phyloP scores from a whole-genome alignment of 2,113 vertebrate genomes.

The Anoura caudifer region DNA sequence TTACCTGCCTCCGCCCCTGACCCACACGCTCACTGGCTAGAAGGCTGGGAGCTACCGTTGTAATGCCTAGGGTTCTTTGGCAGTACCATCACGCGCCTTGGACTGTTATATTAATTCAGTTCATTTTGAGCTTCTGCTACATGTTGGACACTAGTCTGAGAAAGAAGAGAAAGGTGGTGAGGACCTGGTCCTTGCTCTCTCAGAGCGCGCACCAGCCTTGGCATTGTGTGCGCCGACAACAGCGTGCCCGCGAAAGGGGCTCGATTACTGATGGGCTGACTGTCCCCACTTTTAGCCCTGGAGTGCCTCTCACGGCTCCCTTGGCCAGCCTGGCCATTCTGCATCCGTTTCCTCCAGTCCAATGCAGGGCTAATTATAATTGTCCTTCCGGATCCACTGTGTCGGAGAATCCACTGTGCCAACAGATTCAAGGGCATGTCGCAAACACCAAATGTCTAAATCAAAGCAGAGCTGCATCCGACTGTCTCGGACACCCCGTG shows the following conservation, averaged over 20 bases:
- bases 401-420: not conserved
- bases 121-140: not conserved
- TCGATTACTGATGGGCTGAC: not conserved
- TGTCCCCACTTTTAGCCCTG: not conserved
- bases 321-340: not conserved
- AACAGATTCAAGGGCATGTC: not conserved
- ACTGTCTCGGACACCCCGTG: not conserved
- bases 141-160: not conserved
- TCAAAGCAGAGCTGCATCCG: not conserved
- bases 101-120: not conserved
- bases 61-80: not conserved
- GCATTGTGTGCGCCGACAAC: not conserved
- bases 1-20: accelerated
- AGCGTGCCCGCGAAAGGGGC: not conserved
- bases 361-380: not conserved
- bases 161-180: not conserved
- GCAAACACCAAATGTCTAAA: not conserved
- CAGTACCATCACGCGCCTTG: not conserved
- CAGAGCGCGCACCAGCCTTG: not conserved
- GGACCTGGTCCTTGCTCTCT: not conserved
- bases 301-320: not conserved
- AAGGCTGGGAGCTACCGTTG: not conserved
- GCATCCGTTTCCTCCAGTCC: not conserved
- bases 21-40: not conserved
- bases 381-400: not conserved